Conservation (phyloP, 2,888 invertebrate genomes). For the Cacoxenus indagator region DNA sequence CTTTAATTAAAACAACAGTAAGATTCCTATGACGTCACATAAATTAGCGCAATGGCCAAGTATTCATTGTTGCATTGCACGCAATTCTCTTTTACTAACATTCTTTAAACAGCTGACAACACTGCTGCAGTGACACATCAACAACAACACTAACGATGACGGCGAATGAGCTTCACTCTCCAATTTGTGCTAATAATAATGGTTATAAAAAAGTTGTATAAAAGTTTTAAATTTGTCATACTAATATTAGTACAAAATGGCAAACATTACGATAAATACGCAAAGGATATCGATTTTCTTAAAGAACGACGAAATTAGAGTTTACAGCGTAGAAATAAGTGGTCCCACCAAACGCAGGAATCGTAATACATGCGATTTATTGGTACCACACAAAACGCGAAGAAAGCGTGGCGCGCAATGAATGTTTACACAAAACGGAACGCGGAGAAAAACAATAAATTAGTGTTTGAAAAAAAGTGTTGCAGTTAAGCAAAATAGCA, state of each 20-base stretch:
- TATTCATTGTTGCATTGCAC: too few relatives aligned
- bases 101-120: not conserved
- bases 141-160: slow-evolving; percentile 5
- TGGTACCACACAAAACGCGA: slow-evolving; percentile 55
- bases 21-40: too few relatives aligned
- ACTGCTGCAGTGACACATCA: not conserved
- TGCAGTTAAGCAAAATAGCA: slow-evolving; percentile 15
- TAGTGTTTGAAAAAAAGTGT: slow-evolving; percentile 29
- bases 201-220: slow-evolving; percentile 32
- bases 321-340: slow-evolving; percentile 51
- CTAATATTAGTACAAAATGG: slow-evolving; percentile 13
- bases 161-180: not conserved
- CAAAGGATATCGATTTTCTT: slow-evolving; percentile 37
- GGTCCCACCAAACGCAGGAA: slow-evolving; percentile 56
- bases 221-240: not conserved
- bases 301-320: slow-evolving; percentile 58
- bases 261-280: slow-evolving; percentile 24
- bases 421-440: slow-evolving; percentile 48
- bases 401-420: slow-evolving; percentile 51
- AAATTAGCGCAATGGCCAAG: too few relatives aligned
- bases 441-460: slow-evolving; percentile 25
- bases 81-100: not conserved
- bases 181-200: not conserved
- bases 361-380: slow-evolving; percentile 51
- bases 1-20: too few relatives aligned